Evolutionary conservation across 2,797 vertebrate genomes (phyloP).

Genomic region (Pangasius djambal): DNA sequence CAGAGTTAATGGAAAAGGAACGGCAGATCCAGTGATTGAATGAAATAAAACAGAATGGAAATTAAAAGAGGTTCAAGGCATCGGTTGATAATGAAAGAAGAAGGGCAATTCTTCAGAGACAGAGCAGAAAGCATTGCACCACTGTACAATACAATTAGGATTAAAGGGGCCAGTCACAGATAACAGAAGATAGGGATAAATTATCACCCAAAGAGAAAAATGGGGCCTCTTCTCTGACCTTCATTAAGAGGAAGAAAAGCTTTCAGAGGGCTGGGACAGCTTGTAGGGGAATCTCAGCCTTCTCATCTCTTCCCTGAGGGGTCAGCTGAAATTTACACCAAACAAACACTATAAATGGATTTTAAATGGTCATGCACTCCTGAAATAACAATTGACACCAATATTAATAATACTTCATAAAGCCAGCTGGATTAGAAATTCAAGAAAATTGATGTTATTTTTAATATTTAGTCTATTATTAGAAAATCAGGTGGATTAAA

Average conservation of each 20-base stretch:
- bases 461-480: slow-evolving; percentile 11
- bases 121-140: slow-evolving; percentile 75
- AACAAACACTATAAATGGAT: slow-evolving; percentile 36
- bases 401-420: slow-evolving; percentile 2
- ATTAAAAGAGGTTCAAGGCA: slow-evolving; percentile 76
- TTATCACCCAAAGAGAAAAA: slow-evolving; percentile 79
- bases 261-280: slow-evolving; percentile 68
- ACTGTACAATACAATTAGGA: slow-evolving; percentile 87
- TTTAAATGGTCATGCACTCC: slow-evolving; percentile 10
- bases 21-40: slow-evolving; percentile 64
- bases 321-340: slow-evolving; percentile 47
- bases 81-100: slow-evolving; percentile 76
- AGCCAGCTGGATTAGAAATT: neutral
- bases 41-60: slow-evolving; percentile 67
- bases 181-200: slow-evolving; percentile 83
- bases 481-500: slow-evolving; percentile 26
- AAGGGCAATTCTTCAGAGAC: slow-evolving; percentile 79
- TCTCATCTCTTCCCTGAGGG: slow-evolving; percentile 64
- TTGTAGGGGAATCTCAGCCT: slow-evolving; percentile 69
- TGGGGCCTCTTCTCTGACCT: slow-evolving; percentile 82
- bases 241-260: slow-evolving; percentile 77
- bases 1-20: slow-evolving; percentile 61
- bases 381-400: neutral
- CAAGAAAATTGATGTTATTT: neutral
- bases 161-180: slow-evolving; percentile 81